A percentile compares a stretch with the other conserved stretches of the same genome.
Evolutionary conservation across 2,797 vertebrate genomes (phyloP).

Genomic region (Ispidina lecontei): DNA sequence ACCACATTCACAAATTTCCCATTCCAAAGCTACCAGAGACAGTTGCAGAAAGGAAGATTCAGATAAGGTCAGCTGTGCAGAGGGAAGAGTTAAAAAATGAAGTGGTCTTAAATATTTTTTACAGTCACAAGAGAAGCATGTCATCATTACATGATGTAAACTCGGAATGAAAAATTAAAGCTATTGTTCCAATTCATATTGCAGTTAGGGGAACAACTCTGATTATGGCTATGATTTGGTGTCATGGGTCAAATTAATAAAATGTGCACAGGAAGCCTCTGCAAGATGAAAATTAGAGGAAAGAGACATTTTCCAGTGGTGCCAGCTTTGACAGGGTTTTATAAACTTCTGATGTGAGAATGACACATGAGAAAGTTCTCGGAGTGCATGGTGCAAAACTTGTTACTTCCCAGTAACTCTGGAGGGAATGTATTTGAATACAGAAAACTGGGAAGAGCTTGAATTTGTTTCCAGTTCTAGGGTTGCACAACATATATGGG

Average conservation of each 20-base stretch:
- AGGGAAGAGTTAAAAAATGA: background rate
- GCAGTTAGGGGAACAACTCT: background rate
- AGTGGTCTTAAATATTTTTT: background rate
- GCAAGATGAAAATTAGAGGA: background rate
- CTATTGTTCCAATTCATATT: background rate
- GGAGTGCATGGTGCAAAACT: background rate
- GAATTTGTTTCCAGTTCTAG: background rate
- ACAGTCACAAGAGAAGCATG: background rate
- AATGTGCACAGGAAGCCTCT: background rate
- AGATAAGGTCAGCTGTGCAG: background rate
- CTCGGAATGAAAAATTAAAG: background rate
- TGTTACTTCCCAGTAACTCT: background rate
- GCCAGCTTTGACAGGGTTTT: background rate
- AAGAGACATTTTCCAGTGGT: background rate
- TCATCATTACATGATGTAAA: background rate
- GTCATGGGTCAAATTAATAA: background rate
- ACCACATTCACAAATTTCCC: background rate
- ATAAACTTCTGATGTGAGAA: background rate
- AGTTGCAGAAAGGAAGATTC: background rate
- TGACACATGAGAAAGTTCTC: background rate
- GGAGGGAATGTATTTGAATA: background rate
- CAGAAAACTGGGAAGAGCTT: background rate
- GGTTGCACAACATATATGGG: background rate
- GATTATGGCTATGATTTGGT: background rate
- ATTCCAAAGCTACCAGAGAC: background rate